phyloP scores from a whole-genome alignment of 2,888 invertebrate species.

The Electrophaes corylata region DNA sequence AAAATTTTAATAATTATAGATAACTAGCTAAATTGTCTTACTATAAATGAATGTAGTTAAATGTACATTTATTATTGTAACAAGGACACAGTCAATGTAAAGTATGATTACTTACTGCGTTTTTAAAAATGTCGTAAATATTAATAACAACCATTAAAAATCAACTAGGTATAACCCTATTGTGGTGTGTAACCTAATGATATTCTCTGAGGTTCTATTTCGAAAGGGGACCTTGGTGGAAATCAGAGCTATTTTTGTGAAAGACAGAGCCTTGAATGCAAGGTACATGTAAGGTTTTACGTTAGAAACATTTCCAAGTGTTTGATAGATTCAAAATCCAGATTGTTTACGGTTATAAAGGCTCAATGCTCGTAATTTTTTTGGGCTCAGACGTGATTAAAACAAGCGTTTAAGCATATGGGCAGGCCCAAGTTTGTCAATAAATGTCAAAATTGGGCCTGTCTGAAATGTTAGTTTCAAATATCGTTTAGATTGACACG shows the following conservation, averaged over 20 bases:
- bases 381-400: too few species aligned
- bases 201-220: slow-evolving; percentile 24
- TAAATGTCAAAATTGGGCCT: too few species aligned
- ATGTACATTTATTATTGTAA: background rate
- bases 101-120: background rate
- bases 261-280: slow-evolving; percentile 27
- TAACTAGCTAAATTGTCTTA: too few species aligned
- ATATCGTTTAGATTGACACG: too few species aligned
- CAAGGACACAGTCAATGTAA: background rate
- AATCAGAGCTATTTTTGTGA: slow-evolving; percentile 31
- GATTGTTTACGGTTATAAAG: too few species aligned
- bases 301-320: slow-evolving; percentile 9
- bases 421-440: too few species aligned
- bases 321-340: slow-evolving; percentile 2
- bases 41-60: too few species aligned
- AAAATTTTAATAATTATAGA: too few species aligned
- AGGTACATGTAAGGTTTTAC: slow-evolving; percentile 2
- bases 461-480: too few species aligned
- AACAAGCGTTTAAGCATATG: too few species aligned
- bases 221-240: slow-evolving; percentile 30
- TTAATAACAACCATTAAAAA: background rate
- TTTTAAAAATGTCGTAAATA: background rate
- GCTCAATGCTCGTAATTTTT: too few species aligned
- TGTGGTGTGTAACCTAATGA: slow-evolving; percentile 13
- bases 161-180: background rate